phyloP scores from a whole-genome alignment of 2,797 vertebrate species.

The Sebastes steindachneri region DNA sequence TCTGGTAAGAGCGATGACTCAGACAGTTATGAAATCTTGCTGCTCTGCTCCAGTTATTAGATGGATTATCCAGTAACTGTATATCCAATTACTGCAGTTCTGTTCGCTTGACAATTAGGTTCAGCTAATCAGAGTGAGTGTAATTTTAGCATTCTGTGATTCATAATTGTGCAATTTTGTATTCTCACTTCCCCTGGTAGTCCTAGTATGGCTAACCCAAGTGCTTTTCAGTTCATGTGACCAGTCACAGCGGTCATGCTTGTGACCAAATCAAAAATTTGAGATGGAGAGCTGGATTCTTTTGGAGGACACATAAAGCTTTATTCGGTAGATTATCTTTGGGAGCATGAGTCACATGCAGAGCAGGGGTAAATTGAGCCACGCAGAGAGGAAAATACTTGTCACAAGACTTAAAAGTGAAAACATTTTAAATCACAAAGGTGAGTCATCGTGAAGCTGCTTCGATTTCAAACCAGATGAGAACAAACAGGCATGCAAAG shows the following conservation, averaged over 20 bases:
- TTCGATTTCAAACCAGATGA: slow-evolving; percentile 18
- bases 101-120: background rate
- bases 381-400: slow-evolving; percentile 19
- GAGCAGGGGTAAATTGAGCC: background rate
- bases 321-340: background rate
- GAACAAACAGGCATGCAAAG: slow-evolving; percentile 1
- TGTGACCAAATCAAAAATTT: slow-evolving; percentile 5
- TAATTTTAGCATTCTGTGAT: background rate
- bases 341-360: background rate
- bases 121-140: background rate
- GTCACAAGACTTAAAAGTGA: slow-evolving; percentile 33
- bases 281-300: background rate
- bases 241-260: slow-evolving; percentile 1
- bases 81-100: background rate
- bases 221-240: slow-evolving; percentile 20
- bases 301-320: background rate
- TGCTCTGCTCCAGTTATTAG: slow-evolving; percentile 2
- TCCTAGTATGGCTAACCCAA: background rate
- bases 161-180: background rate
- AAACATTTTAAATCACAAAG: slow-evolving; percentile 8
- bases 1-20: slow-evolving; percentile 83
- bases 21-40: background rate
- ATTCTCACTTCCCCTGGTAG: slow-evolving; percentile 43
- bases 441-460: slow-evolving; percentile 57
- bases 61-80: background rate